Conservation (phyloP, 2,888 invertebrate genomes). For the Mythimna lalbum region DNA sequence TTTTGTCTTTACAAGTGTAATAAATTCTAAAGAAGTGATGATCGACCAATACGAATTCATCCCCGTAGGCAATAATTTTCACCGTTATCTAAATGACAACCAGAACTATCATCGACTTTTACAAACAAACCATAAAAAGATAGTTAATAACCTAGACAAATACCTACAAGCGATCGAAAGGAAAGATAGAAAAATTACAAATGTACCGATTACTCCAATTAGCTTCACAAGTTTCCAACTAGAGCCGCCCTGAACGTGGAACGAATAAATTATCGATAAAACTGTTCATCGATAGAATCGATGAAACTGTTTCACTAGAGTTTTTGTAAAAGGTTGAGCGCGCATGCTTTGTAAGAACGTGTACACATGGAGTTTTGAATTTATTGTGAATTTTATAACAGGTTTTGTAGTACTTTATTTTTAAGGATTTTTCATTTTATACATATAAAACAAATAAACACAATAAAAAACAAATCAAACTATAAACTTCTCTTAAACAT, state of each 20-base stretch:
- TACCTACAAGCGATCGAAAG: constrained; percentile 42
- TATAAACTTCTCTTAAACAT: neutral
- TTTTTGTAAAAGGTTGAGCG: constrained; percentile 63
- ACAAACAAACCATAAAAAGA: constrained; percentile 32
- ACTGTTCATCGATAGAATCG: constrained; percentile 60
- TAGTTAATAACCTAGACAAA: constrained; percentile 36
- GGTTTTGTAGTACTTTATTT: too few species aligned
- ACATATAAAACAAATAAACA: too few species aligned
- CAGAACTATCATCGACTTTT: constrained; percentile 9
- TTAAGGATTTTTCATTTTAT: too few species aligned
- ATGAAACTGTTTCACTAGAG: constrained; percentile 49
- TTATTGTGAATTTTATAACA: neutral
- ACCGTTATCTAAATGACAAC: neutral
- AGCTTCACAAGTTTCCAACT: constrained; percentile 55
- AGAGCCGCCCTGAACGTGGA: constrained; percentile 55
- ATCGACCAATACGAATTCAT: neutral
- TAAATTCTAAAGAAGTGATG: neutral
- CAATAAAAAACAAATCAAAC: too few species aligned
- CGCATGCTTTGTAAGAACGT: constrained; percentile 48
- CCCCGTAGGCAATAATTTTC: neutral
- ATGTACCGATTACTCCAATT: constrained; percentile 62
- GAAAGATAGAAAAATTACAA: constrained; percentile 60
- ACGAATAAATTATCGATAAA: constrained; percentile 64
- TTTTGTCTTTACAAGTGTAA: neutral
- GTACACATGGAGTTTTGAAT: constrained; percentile 19